A percentile compares a stretch with the other conserved stretches of the same genome.
phyloP scores from a whole-genome alignment of 2,888 invertebrate species.

The Peribatodes rhomboidaria region DNA sequence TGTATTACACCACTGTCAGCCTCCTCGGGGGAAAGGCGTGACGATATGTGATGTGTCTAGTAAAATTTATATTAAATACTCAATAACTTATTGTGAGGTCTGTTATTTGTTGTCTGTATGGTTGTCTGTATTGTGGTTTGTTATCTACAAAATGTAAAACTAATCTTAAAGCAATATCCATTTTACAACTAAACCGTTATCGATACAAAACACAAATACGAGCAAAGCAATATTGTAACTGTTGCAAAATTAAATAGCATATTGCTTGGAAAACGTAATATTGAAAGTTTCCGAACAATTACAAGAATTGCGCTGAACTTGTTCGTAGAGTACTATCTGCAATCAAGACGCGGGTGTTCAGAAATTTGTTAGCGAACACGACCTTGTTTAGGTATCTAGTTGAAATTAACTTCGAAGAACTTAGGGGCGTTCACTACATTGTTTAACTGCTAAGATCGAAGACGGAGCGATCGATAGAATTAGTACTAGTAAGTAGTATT shows the following conservation, averaged over 20 bases:
- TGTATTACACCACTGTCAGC: too few relatives aligned
- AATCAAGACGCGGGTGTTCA: slow-evolving; percentile 40
- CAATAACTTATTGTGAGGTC: too few relatives aligned
- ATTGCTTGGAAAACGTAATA: slow-evolving; percentile 51
- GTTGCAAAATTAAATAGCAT: slow-evolving; percentile 45
- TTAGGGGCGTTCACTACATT: slow-evolving; percentile 21
- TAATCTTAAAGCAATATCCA: background rate
- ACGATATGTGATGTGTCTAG: too few relatives aligned
- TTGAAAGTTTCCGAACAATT: slow-evolving; percentile 53
- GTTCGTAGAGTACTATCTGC: slow-evolving; percentile 45
- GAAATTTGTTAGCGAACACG: slow-evolving; percentile 44
- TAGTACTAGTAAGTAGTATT: too few relatives aligned
- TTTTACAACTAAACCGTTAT: background rate
- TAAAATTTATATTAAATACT: too few relatives aligned
- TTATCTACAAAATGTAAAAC: background rate
- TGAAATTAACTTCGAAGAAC: slow-evolving; percentile 35
- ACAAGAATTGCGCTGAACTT: slow-evolving; percentile 52
- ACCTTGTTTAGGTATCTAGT: slow-evolving; percentile 42
- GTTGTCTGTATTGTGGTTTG: too few relatives aligned
- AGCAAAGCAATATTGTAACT: slow-evolving; percentile 23
- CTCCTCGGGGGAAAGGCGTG: too few relatives aligned
- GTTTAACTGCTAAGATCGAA: slow-evolving; percentile 1
- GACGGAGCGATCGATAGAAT: background rate
- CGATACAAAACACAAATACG: background rate
- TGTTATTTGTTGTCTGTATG: too few relatives aligned